Evolutionary conservation across 2,797 vertebrate genomes (phyloP).

Genomic region (Enteromius fasciolatus): DNA sequence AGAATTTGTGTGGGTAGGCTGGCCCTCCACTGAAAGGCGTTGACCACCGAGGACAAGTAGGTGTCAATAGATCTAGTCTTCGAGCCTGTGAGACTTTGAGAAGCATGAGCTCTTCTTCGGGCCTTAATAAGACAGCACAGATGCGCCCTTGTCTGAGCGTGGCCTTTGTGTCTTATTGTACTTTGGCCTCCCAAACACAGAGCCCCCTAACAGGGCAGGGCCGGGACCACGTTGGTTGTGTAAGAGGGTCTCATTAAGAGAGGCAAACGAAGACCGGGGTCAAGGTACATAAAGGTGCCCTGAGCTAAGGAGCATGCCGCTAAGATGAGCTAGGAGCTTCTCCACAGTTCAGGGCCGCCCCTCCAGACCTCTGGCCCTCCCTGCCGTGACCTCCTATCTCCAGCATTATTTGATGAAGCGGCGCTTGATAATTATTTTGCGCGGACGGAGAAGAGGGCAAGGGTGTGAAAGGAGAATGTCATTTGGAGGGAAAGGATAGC

Average conservation of each 20-base stretch:
- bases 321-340: slow-evolving; percentile 88
- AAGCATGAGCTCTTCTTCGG: slow-evolving; percentile 76
- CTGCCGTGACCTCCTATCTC: slow-evolving; percentile 94
- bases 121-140: slow-evolving; percentile 82
- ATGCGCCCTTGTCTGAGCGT: slow-evolving; percentile 79
- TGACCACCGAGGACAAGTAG: slow-evolving; percentile 80
- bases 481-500: slow-evolving; percentile 89
- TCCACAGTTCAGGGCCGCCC: slow-evolving; percentile 77
- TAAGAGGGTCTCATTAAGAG: slow-evolving; percentile 93
- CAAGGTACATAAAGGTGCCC: slow-evolving; percentile 98
- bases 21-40: slow-evolving; percentile 72
- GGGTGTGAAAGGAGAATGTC: slow-evolving; percentile 92
- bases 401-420: slow-evolving; percentile 94
- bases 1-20: slow-evolving; percentile 70
- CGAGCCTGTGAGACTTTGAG: slow-evolving; percentile 72
- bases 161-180: slow-evolving; percentile 79
- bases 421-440: slow-evolving; percentile 99
- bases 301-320: slow-evolving; percentile 90
- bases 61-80: slow-evolving; percentile 80
- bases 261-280: slow-evolving; percentile 94
- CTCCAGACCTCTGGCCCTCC: slow-evolving; percentile 89
- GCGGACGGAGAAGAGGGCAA: slow-evolving; percentile 87
- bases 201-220: slow-evolving; percentile 72
- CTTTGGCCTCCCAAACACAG: slow-evolving; percentile 76
- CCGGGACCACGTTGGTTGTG: slow-evolving; percentile 72